A percentile compares a stretch with the other conserved stretches of the same genome.
phyloP scores from a whole-genome alignment of 2,797 vertebrate species.

The Aulostomus chinensis region DNA sequence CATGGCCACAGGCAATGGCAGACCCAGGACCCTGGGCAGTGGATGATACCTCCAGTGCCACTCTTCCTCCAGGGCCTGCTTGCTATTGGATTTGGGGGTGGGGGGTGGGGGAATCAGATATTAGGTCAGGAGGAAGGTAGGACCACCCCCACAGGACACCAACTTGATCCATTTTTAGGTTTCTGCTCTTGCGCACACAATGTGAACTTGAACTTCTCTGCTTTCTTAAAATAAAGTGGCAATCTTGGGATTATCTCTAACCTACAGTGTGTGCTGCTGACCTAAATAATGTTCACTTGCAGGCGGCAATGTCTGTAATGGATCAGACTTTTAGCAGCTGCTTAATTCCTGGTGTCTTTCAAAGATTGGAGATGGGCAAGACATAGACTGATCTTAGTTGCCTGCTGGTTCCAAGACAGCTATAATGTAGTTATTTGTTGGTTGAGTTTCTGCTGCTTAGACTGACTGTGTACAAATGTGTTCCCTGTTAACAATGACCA shows the following conservation, averaged over 20 bases:
- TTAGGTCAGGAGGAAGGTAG: conserved; percentile 55
- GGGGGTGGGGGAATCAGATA: conserved; percentile 30
- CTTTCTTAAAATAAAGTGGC: conserved; percentile 82
- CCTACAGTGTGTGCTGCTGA: conserved; percentile 69
- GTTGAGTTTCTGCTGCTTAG: conserved; percentile 2
- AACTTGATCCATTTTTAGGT: conserved; percentile 78
- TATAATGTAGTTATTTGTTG: neutral
- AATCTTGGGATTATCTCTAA: conserved; percentile 82
- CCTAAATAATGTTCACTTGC: conserved; percentile 72
- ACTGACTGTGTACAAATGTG: too few relatives aligned
- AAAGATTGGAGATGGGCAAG: neutral
- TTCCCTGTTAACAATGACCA: too few relatives aligned
- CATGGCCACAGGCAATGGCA: conserved; percentile 66
- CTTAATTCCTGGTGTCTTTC: conserved; percentile 8
- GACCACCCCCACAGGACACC: conserved; percentile 52
- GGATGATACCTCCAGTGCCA: conserved; percentile 76
- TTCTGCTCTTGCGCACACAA: conserved; percentile 65
- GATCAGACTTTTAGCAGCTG: conserved; percentile 52
- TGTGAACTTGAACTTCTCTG: conserved; percentile 80
- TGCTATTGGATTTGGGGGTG: conserved; percentile 20
- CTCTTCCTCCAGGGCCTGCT: conserved; percentile 67
- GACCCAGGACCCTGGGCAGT: conserved; percentile 45
- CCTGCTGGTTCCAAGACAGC: too few relatives aligned
- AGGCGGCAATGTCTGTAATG: conserved; percentile 44
- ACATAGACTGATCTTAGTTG: too few relatives aligned